Evolutionary conservation across 2,797 vertebrate species (phyloP), one percentile per base, ranked within the genome.

Genomic region (Valencia hispanica): DNA sequence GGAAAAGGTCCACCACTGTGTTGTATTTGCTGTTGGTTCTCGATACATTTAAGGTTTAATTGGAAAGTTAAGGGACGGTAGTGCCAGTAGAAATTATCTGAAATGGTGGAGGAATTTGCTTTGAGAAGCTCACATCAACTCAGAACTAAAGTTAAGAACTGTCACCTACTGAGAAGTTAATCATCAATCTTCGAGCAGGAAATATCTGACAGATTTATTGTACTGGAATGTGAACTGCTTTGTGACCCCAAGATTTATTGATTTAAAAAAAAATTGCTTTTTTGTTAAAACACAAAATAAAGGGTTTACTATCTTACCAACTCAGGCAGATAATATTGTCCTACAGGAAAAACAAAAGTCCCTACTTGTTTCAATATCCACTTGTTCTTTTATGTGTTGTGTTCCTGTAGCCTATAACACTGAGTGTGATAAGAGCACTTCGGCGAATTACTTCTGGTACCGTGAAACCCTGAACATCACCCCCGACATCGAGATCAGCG

Each of bases 371-470:
- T 57, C 30, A 39, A 39, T 66, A 41, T 66, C 41, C 39, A 53
- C 5, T n/a, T 71, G n/a, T 17, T 53, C 11, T n/a, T 2, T 53
- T 15, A n/a, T 17, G n/a, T 22, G 9, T 36, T 71, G 39, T 32
- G 70, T 77, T 15, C 17, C 39, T 14, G 3, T 17, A 98, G 97
- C 89, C 1, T 88, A 92, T 1, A 79, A 95, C 4, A 41, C 77
- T 30, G 98, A 99, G 86, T 98, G 97, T 83, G 89, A 87, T 22
- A 79, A 89, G 78, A 97, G 96, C 72, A 96, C 96, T 0, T 3
- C 96, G 0, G 96, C 96, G 39, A 97, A 94, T 90, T 98, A 97
- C 81, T 99, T 96, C 90, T 98, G 98, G 98, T 98, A 98, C 85
- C 95, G 97, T 6, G 83, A 92, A 87, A 98, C 97, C 0, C 90